Evolutionary conservation across 2,113 vertebrate species (phyloP), one percentile per base, ranked within the genome.

Genomic region (Dicentrarchus labrax): DNA sequence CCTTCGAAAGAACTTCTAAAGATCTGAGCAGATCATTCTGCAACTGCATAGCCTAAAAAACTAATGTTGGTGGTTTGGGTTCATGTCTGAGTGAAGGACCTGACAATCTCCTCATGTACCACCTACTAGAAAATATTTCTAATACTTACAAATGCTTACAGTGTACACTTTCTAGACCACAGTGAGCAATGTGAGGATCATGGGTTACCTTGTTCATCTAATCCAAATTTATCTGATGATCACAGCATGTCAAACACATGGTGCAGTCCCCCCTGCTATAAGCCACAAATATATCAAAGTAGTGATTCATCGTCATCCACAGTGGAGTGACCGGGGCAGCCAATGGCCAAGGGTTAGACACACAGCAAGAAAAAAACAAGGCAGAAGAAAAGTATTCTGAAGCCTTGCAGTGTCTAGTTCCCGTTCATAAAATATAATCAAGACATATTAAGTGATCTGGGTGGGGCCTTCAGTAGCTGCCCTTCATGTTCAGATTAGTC

Each of bases 171-270:
- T 0, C 51, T 16, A 30, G 36, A 57, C 5, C 21, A 41, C 30
- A 54, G 45, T 59, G 1, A 47, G 30, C 19, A 48, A 67, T 51
- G 43, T 50, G 8, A 69, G 30, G 39, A 74, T 86, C 38, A 68
- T 2, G 38, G n/a, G 6, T 47, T 36, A 7, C 64, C 64, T 13
- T 24, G 21, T 45, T 69, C 10, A 41, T 73, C 59, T 57, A 8
- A 50, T 62, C 67, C 51, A 65, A 73, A 69, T 77, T 36, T 73
- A 86, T 74, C 80, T 84, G 8, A 39, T 57, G 57, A 78, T 75
- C 72, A 66, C 68, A 86, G 74, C 72, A 39, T 70, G 83, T 86
- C 56, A 48, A 50, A 76, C 43, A 50, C 43, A 62, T 57, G 54
- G 75, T 17, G 50, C 47, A 39, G 13, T 45, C 60, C 30, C 45